Base-by-base conservation (phyloP, 1,140 invertebrate genomes). In the Lepidurus packardi region DNA sequence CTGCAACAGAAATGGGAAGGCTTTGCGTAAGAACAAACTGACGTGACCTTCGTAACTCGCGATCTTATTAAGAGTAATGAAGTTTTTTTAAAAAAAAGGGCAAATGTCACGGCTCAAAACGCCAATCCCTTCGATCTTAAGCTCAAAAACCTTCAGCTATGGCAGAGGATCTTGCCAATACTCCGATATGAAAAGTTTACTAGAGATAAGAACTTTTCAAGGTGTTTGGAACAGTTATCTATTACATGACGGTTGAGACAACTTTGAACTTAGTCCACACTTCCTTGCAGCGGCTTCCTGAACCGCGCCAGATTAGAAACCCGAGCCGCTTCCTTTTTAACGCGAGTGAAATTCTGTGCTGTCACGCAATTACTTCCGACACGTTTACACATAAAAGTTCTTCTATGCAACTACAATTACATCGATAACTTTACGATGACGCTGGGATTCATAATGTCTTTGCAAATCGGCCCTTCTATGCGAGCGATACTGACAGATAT, bases 401-500 rank as follows among this genome's bases (percentile, higher is more conserved):
- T 21, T 1, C 13, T 65, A 65, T 21, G 5, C 6, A 65, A 16
- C 53, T 65, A 65, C 16, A 65, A 65, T 16, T 13, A 65, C 53
- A 65, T 65, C 53, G n/a, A 21, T 65, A 65, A 65, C 21, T 65
- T 65, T 65, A n/a, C 53, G 53, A 16, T 65, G 53, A 65, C 53
- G 53, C 13, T 65, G 53, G 13, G 53, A 65, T 16, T n/a, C 53
- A 21, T 65, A 65, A 65, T 65, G 53, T 65, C 53, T 65, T 65
- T 65, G 53, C 53, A 65, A 65, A 65, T 65, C 53, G 53, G 53
- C 53, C 21, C 53, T 65, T 16, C 53, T 65, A 65, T 65, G 53
- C 53, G 53, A 65, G 13, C 53, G 53, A 65, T 65, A 65, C 13
- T 65, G 53, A 65, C 53, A 65, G 21, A 65, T 21, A 13, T 65